Base-by-base conservation (phyloP, 2,797 vertebrate genomes). In the Mallotus villosus region DNA sequence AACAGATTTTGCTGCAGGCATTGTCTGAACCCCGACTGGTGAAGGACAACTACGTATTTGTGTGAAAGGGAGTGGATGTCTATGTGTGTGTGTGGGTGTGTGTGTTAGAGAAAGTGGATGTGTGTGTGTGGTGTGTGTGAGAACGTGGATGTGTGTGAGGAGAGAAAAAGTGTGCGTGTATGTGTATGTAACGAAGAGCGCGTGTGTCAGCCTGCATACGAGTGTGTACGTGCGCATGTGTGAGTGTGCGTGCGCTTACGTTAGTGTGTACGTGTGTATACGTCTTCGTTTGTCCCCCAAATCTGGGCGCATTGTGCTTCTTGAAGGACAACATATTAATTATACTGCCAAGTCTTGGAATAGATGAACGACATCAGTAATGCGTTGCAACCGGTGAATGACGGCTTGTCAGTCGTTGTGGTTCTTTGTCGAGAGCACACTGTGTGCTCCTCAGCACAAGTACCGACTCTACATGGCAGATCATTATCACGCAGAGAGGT, bases 391-490 rank as follows among this genome's bases (percentile, higher is more conserved):
- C 14, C 51, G 8, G 19, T 19, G 12, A 19, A 32, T 62, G 67
- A 55, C 66, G 71, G 70, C 73, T 82, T 80, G 25, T 22, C 24
- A 59, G 63, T 66, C 67, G 67, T 63, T 80, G 68, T 79, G 76
- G 83, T 63, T 83, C 70, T 82, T 68, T 51, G 53, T 82, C 82
- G 79, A 78, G 63, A 1, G 3, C 53, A 78, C 81, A 41, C 37
- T 11, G 1, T 41, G 37, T 41, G 37, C 37, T 41, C 7, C 37
- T 41, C 9, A 8, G 9, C 37, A 41, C 9, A 41, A 41, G 37
- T 6, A 41, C 37, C 11, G 37, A 41, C 8, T 41, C 37, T 41
- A 41, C 9, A 11, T 41, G 37, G 37, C 37, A 41, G 9, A 41
- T 41, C 37, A 41, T 41, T 41, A 41, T 6, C 37, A 41, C 7